Percentiles rank a stretch among this genome's conserved stretches.
Conservation (phyloP, 2,797 vertebrate species). For the Eurystomus glaucurus region DNA sequence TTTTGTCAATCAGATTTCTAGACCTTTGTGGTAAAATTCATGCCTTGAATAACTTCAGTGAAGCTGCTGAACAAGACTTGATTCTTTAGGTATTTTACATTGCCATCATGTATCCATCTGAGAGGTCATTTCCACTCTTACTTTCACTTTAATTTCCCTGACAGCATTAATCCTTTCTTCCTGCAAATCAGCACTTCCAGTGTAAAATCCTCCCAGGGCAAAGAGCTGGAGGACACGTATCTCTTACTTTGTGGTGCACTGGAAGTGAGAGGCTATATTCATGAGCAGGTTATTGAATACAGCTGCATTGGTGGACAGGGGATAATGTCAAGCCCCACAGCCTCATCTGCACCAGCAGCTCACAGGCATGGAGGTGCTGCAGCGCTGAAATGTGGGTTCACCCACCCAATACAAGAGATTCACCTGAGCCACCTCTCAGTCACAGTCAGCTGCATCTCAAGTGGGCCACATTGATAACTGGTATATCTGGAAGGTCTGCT, state of each 20-base stretch:
- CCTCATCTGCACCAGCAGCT: background rate
- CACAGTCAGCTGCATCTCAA: rapidly evolving
- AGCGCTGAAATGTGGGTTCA: background rate
- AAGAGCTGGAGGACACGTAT: rapidly evolving
- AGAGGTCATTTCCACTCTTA: background rate
- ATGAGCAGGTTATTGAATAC: background rate
- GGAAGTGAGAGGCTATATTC: background rate
- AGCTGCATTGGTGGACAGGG: background rate
- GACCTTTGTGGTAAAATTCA: background rate
- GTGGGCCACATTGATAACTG: rapidly evolving
- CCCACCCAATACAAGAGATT: background rate
- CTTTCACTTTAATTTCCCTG: background rate
- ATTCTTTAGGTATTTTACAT: background rate
- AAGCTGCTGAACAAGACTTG: background rate
- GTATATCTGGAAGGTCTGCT: background rate
- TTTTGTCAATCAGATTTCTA: background rate
- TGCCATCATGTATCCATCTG: rapidly evolving
- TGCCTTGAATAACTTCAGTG: background rate
- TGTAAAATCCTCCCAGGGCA: background rate
- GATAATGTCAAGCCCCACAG: rapidly evolving
- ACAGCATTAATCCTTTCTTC: background rate
- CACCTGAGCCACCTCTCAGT: background rate
- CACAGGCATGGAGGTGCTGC: rapidly evolving
- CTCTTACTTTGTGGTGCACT: background rate
- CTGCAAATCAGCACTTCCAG: background rate